phyloP scores from a whole-genome alignment of 1,140 invertebrate species.

The Manduca sexta region DNA sequence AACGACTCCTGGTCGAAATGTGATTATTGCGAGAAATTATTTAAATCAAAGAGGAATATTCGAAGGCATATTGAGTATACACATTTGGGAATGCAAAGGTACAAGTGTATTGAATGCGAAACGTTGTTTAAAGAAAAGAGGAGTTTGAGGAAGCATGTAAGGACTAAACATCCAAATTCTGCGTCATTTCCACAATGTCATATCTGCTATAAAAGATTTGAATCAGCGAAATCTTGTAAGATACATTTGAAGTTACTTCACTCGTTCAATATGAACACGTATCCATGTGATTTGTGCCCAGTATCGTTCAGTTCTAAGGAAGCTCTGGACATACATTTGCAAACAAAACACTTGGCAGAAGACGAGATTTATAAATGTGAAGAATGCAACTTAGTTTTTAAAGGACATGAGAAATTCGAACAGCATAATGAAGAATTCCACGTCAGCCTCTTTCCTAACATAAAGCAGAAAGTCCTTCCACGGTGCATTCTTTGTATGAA shows the following conservation, averaged over 20 bases:
- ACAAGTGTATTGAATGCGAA: conserved; percentile 53
- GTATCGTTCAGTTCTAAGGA: conserved; percentile 37
- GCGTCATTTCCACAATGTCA: conserved; percentile 46
- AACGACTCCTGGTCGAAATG: conserved; percentile 39
- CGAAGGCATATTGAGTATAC: conserved; percentile 45
- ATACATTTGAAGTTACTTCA: conserved; percentile 51
- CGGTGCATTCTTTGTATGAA: conserved; percentile 52
- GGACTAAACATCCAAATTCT: conserved; percentile 45
- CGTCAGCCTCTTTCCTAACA: conserved; percentile 8
- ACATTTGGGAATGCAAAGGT: conserved; percentile 43
- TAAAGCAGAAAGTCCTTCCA: conserved; percentile 26
- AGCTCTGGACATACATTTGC: conserved; percentile 34
- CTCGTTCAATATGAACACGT: conserved; percentile 45
- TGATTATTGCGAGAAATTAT: conserved; percentile 47
- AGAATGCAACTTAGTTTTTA: conserved; percentile 45
- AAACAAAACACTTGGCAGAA: conserved; percentile 42
- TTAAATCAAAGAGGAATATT: conserved; percentile 48
- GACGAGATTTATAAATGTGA: conserved; percentile 54
- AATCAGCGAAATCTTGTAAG: conserved; percentile 56
- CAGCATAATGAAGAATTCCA: conserved; percentile 33
- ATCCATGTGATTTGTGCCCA: conserved; percentile 42
- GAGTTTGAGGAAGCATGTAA: conserved; percentile 48
- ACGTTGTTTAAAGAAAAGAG: conserved; percentile 54
- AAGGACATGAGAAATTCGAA: conserved; percentile 43
- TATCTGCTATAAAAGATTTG: conserved; percentile 49